Evolutionary conservation across 2,797 vertebrate species (phyloP).

Genomic region (Spinibarbus caldwelli): DNA sequence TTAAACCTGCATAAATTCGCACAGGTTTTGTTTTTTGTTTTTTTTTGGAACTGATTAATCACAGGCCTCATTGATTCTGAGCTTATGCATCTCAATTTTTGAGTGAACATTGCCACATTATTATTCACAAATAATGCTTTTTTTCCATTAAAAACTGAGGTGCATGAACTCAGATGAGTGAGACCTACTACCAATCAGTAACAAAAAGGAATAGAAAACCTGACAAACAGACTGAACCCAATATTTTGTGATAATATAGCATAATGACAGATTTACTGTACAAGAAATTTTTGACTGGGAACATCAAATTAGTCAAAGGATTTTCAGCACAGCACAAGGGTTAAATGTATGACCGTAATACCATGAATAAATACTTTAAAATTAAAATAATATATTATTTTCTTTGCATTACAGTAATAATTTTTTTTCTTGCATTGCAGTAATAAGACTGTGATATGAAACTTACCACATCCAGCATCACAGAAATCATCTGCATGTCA

Average conservation of each 20-base stretch:
- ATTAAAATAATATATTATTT: not conserved
- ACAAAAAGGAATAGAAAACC: not conserved
- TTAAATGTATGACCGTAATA: not conserved
- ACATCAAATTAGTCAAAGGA: not conserved
- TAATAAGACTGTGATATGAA: not conserved
- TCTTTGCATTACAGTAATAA: not conserved
- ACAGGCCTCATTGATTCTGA: not conserved
- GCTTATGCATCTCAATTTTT: not conserved
- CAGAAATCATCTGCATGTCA: no score
- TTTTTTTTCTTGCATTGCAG: not conserved
- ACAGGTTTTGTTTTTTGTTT: not conserved
- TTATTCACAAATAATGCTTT: not conserved
- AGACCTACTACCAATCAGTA: no score
- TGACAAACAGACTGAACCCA: not conserved
- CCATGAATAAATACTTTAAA: not conserved
- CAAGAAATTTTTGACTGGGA: not conserved
- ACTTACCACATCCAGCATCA: not conserved
- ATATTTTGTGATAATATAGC: not conserved
- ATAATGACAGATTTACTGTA: not conserved
- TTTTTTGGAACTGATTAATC: not conserved
- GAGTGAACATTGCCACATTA: not conserved
- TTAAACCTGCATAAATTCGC: not conserved
- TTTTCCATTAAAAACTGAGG: not conserved
- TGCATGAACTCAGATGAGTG: no score
- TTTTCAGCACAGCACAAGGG: not conserved